These are phyloP conservation scores for Pentalonia nigronervosa DNA, from an alignment of 1,140 invertebrate genomes.

Conservation along the genomic window DNA sequence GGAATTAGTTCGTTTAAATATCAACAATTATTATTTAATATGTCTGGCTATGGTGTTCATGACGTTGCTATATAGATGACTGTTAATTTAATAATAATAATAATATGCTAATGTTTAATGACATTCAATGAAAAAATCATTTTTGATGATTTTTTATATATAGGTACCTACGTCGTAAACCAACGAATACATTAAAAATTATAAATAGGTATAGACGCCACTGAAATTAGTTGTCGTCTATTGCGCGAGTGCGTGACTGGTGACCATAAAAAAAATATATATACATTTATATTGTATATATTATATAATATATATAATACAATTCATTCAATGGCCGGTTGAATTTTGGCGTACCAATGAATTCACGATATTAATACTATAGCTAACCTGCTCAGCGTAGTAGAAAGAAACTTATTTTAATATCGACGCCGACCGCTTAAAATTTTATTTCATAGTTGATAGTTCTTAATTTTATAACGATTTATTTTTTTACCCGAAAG, in stretches of 20 bases:
- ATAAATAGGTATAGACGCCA: slow-evolving; percentile 13
- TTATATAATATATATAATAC: background rate
- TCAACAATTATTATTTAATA: background rate
- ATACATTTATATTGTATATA: background rate
- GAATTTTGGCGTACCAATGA: background rate
- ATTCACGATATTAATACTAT: background rate
- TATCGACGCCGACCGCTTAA: background rate
- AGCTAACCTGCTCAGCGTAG: background rate
- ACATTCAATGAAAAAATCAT: background rate
- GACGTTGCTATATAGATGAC: background rate
- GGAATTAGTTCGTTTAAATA: background rate
- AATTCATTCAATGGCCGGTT: background rate
- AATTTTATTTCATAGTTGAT: background rate
- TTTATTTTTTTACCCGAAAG: background rate
- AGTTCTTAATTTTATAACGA: background rate
- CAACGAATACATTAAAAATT: slow-evolving; percentile 3
- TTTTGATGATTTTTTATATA: background rate
- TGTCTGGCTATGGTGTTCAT: background rate
- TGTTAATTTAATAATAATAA: background rate
- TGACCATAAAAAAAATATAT: background rate
- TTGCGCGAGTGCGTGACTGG: background rate
- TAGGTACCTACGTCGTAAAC: background rate
- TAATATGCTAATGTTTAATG: background rate
- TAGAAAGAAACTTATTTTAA: background rate
- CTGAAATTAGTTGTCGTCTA: slow-evolving; percentile 16